Base-by-base conservation (phyloP, 2,797 vertebrate genomes). In the Atherinosoma microstoma region DNA sequence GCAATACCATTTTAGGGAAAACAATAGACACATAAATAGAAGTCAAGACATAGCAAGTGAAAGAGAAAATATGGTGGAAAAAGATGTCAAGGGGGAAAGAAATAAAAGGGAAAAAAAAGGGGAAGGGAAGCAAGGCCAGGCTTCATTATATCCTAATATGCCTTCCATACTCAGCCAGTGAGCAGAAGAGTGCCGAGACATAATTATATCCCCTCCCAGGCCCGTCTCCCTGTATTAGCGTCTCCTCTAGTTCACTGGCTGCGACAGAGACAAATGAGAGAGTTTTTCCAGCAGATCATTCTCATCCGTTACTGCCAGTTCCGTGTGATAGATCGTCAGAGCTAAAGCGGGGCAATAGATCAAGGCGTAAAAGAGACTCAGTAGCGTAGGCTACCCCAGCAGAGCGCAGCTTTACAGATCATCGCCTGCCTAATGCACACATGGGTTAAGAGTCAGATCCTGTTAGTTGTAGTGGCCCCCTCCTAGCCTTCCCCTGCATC, bases 201-300 rank as follows among this genome's bases (percentile, higher is more conserved):
- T 95, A 95, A 96, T 96, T 95, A 95, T 94, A 94, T 95, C 93
- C 93, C 93, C 92, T 94, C 93, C 92, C 92, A 75, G 90, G 92
- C 94, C 94, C 93, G 94, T 96, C 94, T 91, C 91, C 91, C 93
- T 92, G 93, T 90, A 94, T 96, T 96, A 96, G 92, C 90, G 87
- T 95, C 94, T 95, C 92, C 93, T 95, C 92, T 92, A 93, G 93
- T 93, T 95, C 95, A 95, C 94, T 91, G 92, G 92, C 92, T 91
- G 80, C 90, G 95, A 96, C 95, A 96, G 94, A 96, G 95, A 96
- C 94, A 96, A 96, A 96, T 95, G 95, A 95, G 94, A 94, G 94
- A 93, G 93, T 94, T 94, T 96, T 96, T 94, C 93, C 93, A 94
- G 93, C 91, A 86, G 92, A 95, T 94, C 94, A 94, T 94, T 94